phyloP scores from a whole-genome alignment of 2,888 invertebrate genomes.

The Lasioglossum lativentre region DNA sequence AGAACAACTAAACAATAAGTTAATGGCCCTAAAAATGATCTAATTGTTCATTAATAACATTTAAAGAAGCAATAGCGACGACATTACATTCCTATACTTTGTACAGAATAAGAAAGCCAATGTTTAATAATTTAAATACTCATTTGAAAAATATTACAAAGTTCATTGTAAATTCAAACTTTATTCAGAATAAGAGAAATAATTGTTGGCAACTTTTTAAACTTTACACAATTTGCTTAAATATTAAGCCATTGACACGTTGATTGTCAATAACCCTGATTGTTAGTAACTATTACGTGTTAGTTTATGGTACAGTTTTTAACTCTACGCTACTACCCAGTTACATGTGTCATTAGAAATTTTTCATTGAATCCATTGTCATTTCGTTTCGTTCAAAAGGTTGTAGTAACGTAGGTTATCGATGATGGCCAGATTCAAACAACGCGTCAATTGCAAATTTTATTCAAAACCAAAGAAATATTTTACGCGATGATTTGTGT shows the following conservation, averaged over 20 bases:
- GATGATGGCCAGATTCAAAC: background rate
- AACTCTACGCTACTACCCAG: background rate
- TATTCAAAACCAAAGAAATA: background rate
- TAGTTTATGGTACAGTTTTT: background rate
- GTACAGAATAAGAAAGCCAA: background rate
- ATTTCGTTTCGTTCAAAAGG: background rate
- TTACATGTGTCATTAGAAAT: background rate
- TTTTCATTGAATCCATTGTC: background rate
- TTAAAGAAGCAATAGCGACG: background rate
- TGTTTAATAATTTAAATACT: background rate
- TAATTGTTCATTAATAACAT: background rate
- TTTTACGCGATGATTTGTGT: background rate
- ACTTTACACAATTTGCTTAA: background rate
- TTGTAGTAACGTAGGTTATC: background rate
- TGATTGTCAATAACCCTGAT: background rate
- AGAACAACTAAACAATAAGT: background rate
- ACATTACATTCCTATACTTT: background rate
- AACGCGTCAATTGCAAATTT: background rate
- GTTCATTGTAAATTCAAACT: background rate
- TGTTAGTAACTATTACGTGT: background rate
- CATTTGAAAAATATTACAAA: background rate
- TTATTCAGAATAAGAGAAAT: background rate
- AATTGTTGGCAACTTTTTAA: background rate
- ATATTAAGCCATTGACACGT: background rate
- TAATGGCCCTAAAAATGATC: background rate